Base-by-base conservation (phyloP, 1,140 invertebrate species). In the Gonatopus flavifemur region DNA sequence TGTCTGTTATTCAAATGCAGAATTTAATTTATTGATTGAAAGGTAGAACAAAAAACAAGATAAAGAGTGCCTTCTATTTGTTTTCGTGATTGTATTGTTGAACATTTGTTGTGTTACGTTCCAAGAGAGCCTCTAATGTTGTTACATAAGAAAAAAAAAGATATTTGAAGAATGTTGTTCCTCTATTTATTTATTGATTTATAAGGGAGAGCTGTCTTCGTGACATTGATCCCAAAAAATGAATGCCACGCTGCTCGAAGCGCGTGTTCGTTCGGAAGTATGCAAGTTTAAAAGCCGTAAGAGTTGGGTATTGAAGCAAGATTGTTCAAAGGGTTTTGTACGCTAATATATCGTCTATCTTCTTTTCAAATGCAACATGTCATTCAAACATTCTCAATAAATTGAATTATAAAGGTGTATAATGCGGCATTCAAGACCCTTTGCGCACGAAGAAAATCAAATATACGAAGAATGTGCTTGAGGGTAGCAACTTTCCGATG, bases 41-140 rank as follows among this genome's bases (percentile, higher is more conserved):
- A n/a, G n/a, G n/a, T n/a, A n/a, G n/a, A 55, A 58, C 64, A 66
- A 65, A 69, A 66, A 63, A 65, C 59, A 69, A 69, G n/a, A n/a
- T n/a, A n/a, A n/a, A n/a, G 74, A 77, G 74, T 76, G 74, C 73
- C 74, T 77, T 77, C 74, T 74, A 75, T 74, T 77, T 74, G 73
- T 77, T 77, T 75, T 63, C 59, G 63, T 76, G 62, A 62, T 74
- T 70, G 65, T 73, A 74, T 74, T 69, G 67, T 76, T 76, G 69
- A 73, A 70, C 59, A 74, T 72, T 70, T 72, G 67, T 72, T 76
- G 65, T 51, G 67, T 74, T 74, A 69, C 64, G 71, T 75, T 75
- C 72, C 69, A 66, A 76, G 69, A n/a, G n/a, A 76, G 70, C 68
- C 69, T 76, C 69, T 75, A 75, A 72, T 70, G 62, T 76, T 74